Conservation (phyloP, 2,113 vertebrate genomes). For the Mionectes macconnelli region DNA sequence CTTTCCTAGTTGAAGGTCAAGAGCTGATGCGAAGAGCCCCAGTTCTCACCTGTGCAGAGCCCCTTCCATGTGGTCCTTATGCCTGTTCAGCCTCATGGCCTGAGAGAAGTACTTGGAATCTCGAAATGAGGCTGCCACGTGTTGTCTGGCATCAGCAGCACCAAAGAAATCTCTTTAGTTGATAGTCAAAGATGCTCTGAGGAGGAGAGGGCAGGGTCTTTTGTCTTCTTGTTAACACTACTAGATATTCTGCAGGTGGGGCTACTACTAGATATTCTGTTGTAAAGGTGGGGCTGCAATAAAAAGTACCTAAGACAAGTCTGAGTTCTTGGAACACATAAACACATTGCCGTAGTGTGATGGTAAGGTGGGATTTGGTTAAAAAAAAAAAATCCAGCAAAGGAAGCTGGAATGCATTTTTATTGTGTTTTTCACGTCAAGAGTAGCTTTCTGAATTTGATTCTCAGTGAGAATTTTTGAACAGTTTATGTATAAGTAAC, state of each 20-base stretch:
- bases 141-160: background rate
- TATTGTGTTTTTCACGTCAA: background rate
- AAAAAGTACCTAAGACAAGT: background rate
- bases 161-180: background rate
- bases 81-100: background rate
- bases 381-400: background rate
- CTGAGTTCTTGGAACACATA: background rate
- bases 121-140: fast-evolving
- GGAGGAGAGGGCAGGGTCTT: background rate
- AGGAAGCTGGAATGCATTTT: background rate
- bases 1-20: background rate
- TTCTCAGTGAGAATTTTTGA: background rate
- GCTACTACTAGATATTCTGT: too few relatives aligned
- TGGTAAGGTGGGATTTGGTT: background rate
- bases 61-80: fast-evolving
- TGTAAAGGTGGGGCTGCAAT: background rate
- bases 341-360: fast-evolving
- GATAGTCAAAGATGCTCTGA: background rate
- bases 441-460: slow-evolving; percentile 9
- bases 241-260: too few relatives aligned
- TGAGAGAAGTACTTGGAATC: background rate
- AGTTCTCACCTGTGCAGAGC: fast-evolving
- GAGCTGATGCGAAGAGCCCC: background rate
- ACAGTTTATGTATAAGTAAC: slow-evolving; percentile 1
- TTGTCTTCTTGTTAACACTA: background rate